Conservation (phyloP, 1,140 invertebrate genomes). For the Papilio xuthus region DNA sequence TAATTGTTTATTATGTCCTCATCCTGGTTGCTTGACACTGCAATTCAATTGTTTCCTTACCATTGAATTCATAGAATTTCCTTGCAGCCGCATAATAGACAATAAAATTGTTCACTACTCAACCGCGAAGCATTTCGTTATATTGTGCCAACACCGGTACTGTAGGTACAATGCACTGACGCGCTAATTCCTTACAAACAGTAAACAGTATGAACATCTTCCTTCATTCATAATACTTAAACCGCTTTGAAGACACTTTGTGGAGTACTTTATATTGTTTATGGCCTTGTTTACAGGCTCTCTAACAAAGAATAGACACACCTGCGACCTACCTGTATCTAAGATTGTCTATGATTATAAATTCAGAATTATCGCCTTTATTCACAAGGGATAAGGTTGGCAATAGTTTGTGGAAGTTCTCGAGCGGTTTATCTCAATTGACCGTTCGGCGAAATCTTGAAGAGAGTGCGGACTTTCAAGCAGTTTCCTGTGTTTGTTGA, state of each 20-base stretch:
- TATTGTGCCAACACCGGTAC: constrained; percentile 69
- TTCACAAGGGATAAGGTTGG: not conserved
- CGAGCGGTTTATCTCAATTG: constrained; percentile 14
- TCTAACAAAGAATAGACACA: constrained; percentile 63
- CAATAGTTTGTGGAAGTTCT: not conserved
- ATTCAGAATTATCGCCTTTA: not conserved
- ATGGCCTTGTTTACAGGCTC: constrained; percentile 65
- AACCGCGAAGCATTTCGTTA: constrained; percentile 45
- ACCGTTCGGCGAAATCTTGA: constrained; percentile 69
- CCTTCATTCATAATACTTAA: constrained; percentile 65
- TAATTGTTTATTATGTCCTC: not conserved
- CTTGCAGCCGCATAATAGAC: constrained; percentile 15
- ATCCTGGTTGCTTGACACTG: not conserved
- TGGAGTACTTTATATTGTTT: constrained; percentile 62
- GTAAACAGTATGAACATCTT: constrained; percentile 68
- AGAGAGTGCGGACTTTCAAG: constrained; percentile 70
- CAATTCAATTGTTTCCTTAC: not conserved
- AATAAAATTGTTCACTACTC: constrained; percentile 43
- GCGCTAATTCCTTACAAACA: constrained; percentile 58
- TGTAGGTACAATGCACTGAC: constrained; percentile 50
- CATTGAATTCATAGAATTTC: constrained; percentile 9
- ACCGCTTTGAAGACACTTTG: constrained; percentile 57
- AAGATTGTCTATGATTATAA: constrained; percentile 10
- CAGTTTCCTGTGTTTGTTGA: constrained; percentile 78
- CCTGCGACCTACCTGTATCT: constrained; percentile 68